A percentile compares a stretch with the other conserved stretches of the same genome.
phyloP scores from a whole-genome alignment of 2,113 vertebrate species.

The Dryoscopus gambensis region DNA sequence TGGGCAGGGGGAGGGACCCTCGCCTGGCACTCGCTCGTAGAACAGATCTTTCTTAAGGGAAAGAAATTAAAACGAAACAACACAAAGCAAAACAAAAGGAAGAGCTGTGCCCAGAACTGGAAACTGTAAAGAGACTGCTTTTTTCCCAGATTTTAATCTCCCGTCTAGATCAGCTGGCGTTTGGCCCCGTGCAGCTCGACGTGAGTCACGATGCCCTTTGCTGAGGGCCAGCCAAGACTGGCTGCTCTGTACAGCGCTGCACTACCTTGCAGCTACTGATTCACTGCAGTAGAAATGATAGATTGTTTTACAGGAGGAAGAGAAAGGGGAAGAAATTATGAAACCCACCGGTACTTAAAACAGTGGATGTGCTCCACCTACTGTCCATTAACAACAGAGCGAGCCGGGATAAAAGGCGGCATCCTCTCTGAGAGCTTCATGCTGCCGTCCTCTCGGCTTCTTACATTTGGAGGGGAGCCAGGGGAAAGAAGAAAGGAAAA shows the following conservation, averaged over 20 bases:
- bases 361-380: conserved; percentile 68
- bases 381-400: neutral
- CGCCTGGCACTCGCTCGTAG: neutral
- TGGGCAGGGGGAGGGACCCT: accelerated
- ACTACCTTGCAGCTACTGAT: conserved; percentile 36
- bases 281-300: conserved; percentile 59
- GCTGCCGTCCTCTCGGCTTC: neutral
- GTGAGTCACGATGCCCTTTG: neutral
- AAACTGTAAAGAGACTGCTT: neutral
- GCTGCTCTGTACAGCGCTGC: conserved; percentile 15
- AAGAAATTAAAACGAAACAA: neutral
- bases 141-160: neutral
- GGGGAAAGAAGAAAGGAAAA: neutral
- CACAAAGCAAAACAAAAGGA: neutral
- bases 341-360: neutral
- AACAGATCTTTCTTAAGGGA: neutral
- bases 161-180: neutral
- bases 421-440: neutral
- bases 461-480: neutral
- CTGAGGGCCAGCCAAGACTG: conserved; percentile 39
- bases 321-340: neutral
- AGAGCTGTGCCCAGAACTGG: neutral
- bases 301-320: neutral
- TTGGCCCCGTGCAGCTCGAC: neutral
- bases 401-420: neutral